Evolutionary conservation across 2,113 vertebrate species (phyloP).

Genomic region (Oreochromis spilurus): DNA sequence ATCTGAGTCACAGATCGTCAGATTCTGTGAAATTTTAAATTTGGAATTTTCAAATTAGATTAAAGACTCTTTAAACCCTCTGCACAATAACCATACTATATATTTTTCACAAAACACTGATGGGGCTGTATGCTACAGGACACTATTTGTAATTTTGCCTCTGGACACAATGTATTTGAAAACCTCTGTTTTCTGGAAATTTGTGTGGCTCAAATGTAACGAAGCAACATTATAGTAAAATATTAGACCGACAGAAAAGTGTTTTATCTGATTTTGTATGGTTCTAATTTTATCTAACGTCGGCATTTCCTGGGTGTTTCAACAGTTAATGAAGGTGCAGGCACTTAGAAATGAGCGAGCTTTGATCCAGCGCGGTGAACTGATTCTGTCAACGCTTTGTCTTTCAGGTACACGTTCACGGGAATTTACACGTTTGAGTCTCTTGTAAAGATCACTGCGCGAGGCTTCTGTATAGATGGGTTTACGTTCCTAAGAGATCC

Average conservation of each 20-base stretch:
- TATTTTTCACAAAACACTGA: too few relatives aligned
- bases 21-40: neutral
- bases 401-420: constrained; percentile 93
- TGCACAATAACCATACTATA: fast-evolving
- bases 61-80: neutral
- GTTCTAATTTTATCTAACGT: neutral
- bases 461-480: constrained; percentile 97
- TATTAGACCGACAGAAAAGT: neutral
- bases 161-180: too few relatives aligned
- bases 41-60: neutral
- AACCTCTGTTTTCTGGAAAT: neutral
- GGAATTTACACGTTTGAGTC: constrained; percentile 72
- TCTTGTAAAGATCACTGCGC: constrained; percentile 93
- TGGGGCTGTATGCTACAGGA: too few relatives aligned
- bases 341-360: neutral
- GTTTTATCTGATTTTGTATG: neutral
- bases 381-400: constrained; percentile 38
- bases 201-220: neutral
- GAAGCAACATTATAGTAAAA: neutral
- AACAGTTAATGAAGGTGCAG: neutral
- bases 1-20: neutral
- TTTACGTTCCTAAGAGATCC: constrained; percentile 96
- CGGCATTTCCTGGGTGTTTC: neutral
- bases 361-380: neutral
- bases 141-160: too few relatives aligned